phyloP scores from a whole-genome alignment of 2,888 invertebrate genomes.

The Ichneumoninae sp. region DNA sequence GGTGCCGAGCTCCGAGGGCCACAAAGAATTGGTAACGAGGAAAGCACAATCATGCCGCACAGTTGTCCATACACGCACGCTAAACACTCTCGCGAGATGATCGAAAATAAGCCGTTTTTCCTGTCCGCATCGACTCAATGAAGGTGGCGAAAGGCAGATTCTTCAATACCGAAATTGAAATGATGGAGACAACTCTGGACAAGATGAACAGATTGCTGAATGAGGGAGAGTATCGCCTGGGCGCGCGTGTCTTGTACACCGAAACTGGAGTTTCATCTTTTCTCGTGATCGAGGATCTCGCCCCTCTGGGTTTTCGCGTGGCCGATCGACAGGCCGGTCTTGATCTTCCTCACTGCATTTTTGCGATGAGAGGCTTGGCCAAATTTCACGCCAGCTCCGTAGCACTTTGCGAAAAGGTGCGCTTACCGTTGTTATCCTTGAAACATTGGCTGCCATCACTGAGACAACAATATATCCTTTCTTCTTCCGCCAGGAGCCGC shows the following conservation, averaged over 20 bases:
- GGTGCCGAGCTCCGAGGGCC: constrained; percentile 83
- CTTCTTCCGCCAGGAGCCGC: constrained; percentile 73
- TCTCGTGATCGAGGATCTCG: constrained; percentile 86
- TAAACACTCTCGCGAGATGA: neutral
- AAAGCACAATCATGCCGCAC: neutral
- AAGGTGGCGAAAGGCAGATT: constrained; percentile 72
- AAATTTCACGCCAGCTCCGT: constrained; percentile 86
- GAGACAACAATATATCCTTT: neutral
- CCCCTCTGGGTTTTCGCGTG: constrained; percentile 85
- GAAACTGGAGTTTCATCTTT: constrained; percentile 78
- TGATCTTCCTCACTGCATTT: constrained; percentile 85
- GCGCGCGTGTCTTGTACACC: constrained; percentile 79
- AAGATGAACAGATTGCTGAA: constrained; percentile 78
- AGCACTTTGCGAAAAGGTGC: constrained; percentile 85
- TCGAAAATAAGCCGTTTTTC: neutral
- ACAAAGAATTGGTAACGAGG: constrained; percentile 78
- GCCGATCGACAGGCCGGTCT: constrained; percentile 85
- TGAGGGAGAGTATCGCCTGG: constrained; percentile 66
- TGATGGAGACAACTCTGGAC: constrained; percentile 77
- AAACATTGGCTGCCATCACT: neutral
- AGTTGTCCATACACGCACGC: neutral
- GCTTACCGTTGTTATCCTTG: neutral
- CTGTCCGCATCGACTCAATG: neutral
- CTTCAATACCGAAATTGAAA: constrained; percentile 77
- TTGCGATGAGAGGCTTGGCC: constrained; percentile 85